These are phyloP conservation scores for Dendroctonus ponderosae DNA, from an alignment of 1,140 invertebrate species.

Conservation along the genomic window DNA sequence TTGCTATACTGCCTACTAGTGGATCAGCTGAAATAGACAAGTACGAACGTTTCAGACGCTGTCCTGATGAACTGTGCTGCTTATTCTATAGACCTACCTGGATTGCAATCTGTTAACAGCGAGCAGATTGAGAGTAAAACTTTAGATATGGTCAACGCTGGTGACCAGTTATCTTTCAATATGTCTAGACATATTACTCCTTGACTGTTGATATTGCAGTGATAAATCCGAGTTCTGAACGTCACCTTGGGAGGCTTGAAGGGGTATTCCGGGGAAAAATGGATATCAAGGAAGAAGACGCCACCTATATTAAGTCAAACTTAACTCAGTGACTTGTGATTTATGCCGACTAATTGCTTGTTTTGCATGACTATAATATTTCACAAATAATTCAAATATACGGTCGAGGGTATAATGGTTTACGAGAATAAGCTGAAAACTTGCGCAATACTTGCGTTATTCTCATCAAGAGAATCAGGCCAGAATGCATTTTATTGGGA, in stretches of 20 bases:
- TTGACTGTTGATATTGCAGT: constrained; percentile 97
- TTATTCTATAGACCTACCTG: constrained; percentile 63
- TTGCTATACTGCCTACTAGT: constrained; percentile 95
- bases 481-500: no score
- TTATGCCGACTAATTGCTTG: no score
- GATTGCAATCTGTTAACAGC: constrained; percentile 93
- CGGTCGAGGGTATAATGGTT: no score
- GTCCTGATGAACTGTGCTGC: not conserved
- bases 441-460: no score
- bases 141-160: constrained; percentile 92
- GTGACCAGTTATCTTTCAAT: constrained; percentile 95
- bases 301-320: constrained; percentile 56
- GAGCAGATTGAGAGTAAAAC: constrained; percentile 94
- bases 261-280: constrained; percentile 95
- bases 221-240: constrained; percentile 94
- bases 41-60: not conserved
- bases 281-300: constrained; percentile 93
- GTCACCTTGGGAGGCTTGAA: constrained; percentile 97
- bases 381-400: no score
- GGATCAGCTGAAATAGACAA: constrained; percentile 74
- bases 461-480: no score
- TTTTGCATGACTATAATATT: no score
- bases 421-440: no score
- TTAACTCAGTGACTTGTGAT: no score
- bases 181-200: constrained; percentile 95